phyloP scores from a whole-genome alignment of 1,140 invertebrate genomes.

The Euborellia annulipes region DNA sequence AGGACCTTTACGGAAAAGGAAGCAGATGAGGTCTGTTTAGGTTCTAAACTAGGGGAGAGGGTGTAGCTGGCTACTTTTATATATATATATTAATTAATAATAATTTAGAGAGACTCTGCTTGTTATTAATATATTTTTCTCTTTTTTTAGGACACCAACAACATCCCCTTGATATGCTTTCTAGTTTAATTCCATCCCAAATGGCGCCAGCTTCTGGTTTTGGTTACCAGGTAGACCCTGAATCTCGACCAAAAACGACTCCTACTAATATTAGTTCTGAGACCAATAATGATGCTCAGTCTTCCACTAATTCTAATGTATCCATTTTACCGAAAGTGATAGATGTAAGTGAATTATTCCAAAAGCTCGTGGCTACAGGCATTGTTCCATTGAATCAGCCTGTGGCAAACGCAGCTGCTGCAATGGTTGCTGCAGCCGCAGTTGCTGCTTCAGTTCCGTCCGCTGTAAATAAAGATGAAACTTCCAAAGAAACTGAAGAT shows the following conservation, averaged over 20 bases:
- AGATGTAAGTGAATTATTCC: slow-evolving; percentile 67
- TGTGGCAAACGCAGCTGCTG: slow-evolving; percentile 16
- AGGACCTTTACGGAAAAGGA: too few species aligned
- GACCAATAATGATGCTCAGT: slow-evolving; percentile 10
- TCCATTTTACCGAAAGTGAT: slow-evolving; percentile 28
- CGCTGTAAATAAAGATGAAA: too few species aligned
- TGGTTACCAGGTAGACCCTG: slow-evolving; percentile 15
- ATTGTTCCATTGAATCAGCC: slow-evolving; percentile 41
- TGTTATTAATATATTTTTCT: slow-evolving; percentile 13
- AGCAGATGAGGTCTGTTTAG: too few species aligned
- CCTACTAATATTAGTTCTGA: slow-evolving; percentile 13
- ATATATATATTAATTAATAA: too few species aligned
- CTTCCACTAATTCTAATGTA: slow-evolving; percentile 14
- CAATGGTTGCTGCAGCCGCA: too few species aligned
- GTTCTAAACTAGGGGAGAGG: too few species aligned
- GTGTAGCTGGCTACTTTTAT: too few species aligned
- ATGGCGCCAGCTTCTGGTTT: slow-evolving; percentile 14
- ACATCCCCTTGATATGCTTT: slow-evolving; percentile 37
- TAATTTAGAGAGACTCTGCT: too few species aligned
- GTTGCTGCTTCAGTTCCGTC: too few species aligned
- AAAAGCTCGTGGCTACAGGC: slow-evolving; percentile 68
- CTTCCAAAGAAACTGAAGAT: neutral
- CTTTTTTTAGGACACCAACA: slow-evolving; percentile 19
- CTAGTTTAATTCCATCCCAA: slow-evolving; percentile 40
- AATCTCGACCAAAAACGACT: slow-evolving; percentile 6